Evolutionary conservation across 1,140 invertebrate genomes (phyloP).

Genomic region (Linepithema humile): DNA sequence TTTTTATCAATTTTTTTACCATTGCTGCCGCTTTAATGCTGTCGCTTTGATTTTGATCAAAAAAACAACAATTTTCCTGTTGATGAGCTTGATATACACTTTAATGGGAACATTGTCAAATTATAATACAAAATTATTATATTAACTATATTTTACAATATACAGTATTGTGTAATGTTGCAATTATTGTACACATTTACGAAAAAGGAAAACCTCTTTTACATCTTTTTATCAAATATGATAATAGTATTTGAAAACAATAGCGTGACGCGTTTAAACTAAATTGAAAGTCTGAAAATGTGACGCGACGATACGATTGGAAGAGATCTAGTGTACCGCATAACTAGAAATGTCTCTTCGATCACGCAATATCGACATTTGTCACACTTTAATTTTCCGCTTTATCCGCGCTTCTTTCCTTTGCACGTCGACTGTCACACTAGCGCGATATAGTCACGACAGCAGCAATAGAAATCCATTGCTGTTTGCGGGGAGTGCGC

Average conservation of each 20-base stretch:
- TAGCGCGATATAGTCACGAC: background rate
- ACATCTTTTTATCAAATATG: background rate
- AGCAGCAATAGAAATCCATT: background rate
- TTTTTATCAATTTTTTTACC: background rate
- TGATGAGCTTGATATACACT: background rate
- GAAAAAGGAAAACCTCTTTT: no score
- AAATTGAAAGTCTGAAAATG: slow-evolving; percentile 15
- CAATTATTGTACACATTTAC: no score
- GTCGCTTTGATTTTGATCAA: background rate
- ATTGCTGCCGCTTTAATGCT: background rate
- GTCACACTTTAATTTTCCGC: slow-evolving; percentile 48
- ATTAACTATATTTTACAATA: no score
- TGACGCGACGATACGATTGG: background rate
- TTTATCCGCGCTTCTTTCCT: slow-evolving; percentile 21
- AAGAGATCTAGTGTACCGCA: slow-evolving; percentile 13
- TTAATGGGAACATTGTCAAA: no score
- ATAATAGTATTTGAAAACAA: background rate
- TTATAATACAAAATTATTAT: no score
- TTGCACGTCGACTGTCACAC: background rate
- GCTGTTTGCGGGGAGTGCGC: background rate
- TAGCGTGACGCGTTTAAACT: background rate
- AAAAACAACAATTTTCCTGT: background rate
- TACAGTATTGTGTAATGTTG: no score
- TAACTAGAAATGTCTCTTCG: background rate
- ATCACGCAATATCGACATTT: slow-evolving; percentile 38